These are phyloP conservation scores for Brachyptera putata DNA, from an alignment of 2,888 invertebrate species.

Conservation along the genomic window DNA sequence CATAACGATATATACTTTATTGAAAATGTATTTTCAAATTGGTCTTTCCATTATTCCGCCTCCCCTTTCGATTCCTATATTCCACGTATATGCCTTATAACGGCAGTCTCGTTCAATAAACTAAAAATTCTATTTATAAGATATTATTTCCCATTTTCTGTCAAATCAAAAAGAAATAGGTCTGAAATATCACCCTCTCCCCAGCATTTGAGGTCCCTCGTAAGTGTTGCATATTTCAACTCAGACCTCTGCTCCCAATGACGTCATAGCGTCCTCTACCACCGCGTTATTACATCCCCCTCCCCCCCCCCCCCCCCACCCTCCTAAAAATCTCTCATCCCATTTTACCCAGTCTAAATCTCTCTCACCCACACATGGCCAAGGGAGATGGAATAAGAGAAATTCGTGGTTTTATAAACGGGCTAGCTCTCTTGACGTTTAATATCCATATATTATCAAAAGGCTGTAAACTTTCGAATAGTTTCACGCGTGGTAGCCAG, in stretches of 20 bases:
- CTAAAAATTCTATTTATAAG: no score
- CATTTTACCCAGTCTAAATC: background rate
- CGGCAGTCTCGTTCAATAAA: no score
- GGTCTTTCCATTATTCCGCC: no score
- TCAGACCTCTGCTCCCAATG: background rate
- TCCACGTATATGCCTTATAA: no score
- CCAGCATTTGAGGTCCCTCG: background rate
- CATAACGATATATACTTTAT: no score
- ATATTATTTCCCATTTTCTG: background rate
- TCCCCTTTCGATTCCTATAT: no score
- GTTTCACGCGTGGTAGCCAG: background rate
- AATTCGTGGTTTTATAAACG: slow-evolving; percentile 21
- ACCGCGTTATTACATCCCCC: background rate
- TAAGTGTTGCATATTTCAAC: background rate
- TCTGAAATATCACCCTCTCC: background rate
- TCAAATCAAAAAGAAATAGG: background rate
- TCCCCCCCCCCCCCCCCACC: background rate
- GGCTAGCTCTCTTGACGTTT: slow-evolving; percentile 18
- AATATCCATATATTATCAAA: slow-evolving; percentile 23
- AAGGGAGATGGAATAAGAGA: slow-evolving; percentile 3
- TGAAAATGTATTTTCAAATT: no score
- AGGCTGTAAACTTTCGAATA: slow-evolving; percentile 17
- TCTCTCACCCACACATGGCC: background rate
- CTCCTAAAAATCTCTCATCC: no score
- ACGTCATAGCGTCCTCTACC: background rate